A percentile compares a stretch with the other conserved stretches of the same genome.
Evolutionary conservation across 2,888 invertebrate species (phyloP).

Genomic region (Harpalus rubripes): DNA sequence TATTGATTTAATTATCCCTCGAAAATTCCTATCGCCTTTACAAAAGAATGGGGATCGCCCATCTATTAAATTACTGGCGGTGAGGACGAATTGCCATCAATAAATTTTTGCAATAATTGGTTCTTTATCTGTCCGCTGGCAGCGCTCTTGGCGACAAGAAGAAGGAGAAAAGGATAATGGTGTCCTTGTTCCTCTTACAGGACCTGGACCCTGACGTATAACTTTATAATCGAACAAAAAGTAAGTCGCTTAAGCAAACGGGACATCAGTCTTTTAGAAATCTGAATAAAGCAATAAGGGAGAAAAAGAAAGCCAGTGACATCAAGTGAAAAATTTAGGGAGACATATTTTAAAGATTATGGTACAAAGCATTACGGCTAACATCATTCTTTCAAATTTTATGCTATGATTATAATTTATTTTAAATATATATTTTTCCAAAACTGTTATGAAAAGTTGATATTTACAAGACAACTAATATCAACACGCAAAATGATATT

Average conservation of each 20-base stretch:
- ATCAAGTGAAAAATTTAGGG: background rate
- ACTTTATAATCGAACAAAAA: conserved; percentile 55
- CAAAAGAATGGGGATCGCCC: background rate
- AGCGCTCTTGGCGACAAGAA: conserved; percentile 3
- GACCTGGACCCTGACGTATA: conserved; percentile 38
- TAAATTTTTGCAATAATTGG: conserved; percentile 52
- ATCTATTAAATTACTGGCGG: conserved; percentile 33
- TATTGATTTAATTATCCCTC: conserved; percentile 19
- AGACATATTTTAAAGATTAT: background rate
- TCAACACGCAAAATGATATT: too few relatives aligned
- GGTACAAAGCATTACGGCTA: background rate
- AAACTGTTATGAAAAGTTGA: too few relatives aligned
- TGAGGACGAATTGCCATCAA: conserved; percentile 39
- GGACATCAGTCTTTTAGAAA: conserved; percentile 49
- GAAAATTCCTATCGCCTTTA: background rate
- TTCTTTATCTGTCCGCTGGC: conserved; percentile 44
- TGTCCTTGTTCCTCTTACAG: conserved; percentile 13
- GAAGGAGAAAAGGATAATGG: background rate
- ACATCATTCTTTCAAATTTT: too few relatives aligned
- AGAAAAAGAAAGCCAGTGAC: background rate
- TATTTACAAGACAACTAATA: too few relatives aligned
- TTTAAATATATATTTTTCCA: too few relatives aligned
- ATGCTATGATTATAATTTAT: too few relatives aligned
- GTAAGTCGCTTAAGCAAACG: conserved; percentile 52
- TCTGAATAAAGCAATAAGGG: conserved; percentile 54